These are phyloP conservation scores for Myrmecobius fasciatus DNA, from an alignment of 2,113 vertebrate genomes.

Conservation along the genomic window DNA sequence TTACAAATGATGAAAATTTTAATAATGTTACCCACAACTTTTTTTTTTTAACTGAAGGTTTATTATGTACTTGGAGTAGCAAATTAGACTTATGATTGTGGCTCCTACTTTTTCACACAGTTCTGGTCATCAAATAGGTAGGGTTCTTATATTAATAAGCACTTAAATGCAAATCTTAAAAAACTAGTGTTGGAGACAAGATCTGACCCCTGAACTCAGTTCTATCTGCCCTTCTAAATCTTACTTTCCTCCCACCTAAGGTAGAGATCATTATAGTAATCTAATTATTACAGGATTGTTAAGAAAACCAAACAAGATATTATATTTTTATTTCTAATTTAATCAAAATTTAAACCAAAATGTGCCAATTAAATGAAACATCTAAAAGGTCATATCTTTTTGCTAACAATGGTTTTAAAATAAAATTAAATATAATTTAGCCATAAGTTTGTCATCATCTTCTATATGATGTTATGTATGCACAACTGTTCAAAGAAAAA, in stretches of 20 bases:
- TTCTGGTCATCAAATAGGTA: constrained; percentile 36
- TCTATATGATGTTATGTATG: not conserved
- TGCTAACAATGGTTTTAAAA: not conserved
- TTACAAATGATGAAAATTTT: not conserved
- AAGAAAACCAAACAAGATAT: not conserved
- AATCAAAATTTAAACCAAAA: constrained; percentile 6
- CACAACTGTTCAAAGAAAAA: too few species aligned
- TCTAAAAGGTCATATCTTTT: not conserved
- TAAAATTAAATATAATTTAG: not conserved
- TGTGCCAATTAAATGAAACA: constrained; percentile 14
- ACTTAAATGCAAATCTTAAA: not conserved
- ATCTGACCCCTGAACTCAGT: not conserved
- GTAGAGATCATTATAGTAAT: not conserved
- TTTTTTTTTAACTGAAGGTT: constrained; percentile 28
- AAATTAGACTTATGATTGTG: not conserved
- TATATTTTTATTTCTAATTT: constrained; percentile 26
- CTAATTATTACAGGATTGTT: not conserved
- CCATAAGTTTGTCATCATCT: not conserved
- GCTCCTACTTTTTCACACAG: not conserved
- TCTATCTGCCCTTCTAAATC: not conserved
- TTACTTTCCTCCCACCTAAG: not conserved
- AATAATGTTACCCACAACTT: constrained; percentile 3
- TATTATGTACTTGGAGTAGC: constrained; percentile 3
- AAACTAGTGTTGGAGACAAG: not conserved
- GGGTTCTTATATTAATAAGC: constrained; percentile 6